These are phyloP conservation scores for Daubentonia madagascariensis DNA, from an alignment of 2,113 vertebrate genomes.

Conservation along the genomic window DNA sequence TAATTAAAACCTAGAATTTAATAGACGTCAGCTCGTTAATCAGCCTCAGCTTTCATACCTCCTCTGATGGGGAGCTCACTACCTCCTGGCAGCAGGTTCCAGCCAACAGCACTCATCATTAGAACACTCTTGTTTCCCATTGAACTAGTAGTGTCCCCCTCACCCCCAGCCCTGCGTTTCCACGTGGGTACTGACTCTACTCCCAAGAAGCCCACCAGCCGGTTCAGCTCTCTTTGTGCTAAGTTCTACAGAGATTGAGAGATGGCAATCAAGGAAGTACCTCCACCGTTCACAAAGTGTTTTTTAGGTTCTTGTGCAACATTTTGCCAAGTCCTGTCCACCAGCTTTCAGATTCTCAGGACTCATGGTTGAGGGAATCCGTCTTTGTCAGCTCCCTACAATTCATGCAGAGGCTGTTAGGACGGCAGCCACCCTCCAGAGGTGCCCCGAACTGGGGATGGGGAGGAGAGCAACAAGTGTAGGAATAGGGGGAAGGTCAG, in stretches of 20 bases:
- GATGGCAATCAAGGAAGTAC: neutral
- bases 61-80: neutral
- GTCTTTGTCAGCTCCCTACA: neutral
- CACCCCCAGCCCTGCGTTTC: neutral
- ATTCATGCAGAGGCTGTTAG: neutral
- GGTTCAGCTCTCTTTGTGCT: neutral
- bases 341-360: neutral
- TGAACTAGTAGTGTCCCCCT: neutral
- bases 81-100: neutral
- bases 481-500: neutral
- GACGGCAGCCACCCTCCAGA: neutral
- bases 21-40: neutral
- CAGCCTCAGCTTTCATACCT: neutral
- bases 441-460: too few species aligned
- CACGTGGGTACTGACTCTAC: neutral
- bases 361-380: neutral
- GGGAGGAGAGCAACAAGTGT: neutral
- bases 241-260: neutral
- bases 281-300: neutral
- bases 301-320: neutral
- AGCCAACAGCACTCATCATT: neutral
- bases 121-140: neutral
- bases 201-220: neutral
- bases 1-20: neutral
- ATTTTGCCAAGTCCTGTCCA: neutral